These are phyloP conservation scores for Ceraclea dissimilis DNA, from an alignment of 2,888 invertebrate genomes.

Conservation along the genomic window DNA sequence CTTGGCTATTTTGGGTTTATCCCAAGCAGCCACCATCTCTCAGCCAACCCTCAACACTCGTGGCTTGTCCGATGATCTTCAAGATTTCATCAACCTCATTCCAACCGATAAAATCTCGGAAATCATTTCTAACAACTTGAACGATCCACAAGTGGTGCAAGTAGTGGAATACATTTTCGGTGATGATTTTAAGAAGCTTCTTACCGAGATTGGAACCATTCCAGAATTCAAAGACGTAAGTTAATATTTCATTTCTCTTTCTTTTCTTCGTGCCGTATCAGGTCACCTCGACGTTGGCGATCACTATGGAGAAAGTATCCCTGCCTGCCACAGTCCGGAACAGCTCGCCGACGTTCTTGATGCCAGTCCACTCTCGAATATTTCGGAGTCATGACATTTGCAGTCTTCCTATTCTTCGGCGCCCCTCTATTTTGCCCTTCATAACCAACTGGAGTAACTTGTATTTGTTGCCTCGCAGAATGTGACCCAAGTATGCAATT, in stretches of 20 bases:
- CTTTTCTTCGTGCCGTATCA: no score
- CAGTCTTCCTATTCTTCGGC: no score
- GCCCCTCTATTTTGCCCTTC: no score
- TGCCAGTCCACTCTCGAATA: no score
- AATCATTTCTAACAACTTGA: constrained; percentile 9
- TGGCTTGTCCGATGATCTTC: constrained; percentile 10
- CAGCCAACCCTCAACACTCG: neutral
- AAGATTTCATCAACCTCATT: constrained; percentile 14
- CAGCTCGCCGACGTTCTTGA: no score
- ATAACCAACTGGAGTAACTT: no score
- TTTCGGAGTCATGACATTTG: no score
- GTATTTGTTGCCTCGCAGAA: no score
- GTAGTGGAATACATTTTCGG: constrained; percentile 13
- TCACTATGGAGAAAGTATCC: no score
- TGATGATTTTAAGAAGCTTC: constrained; percentile 10
- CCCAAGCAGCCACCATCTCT: constrained; percentile 1
- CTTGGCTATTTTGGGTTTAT: constrained; percentile 2
- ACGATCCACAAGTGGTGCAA: constrained; percentile 13
- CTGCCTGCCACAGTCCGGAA: no score
- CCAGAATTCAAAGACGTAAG: constrained; percentile 14
- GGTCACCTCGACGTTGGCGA: no score
- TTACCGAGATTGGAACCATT: constrained; percentile 6
- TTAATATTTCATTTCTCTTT: neutral
- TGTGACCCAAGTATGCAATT: no score
- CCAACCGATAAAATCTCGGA: constrained; percentile 9